Evolutionary conservation across 2,113 vertebrate species (phyloP).

Genomic region (Neolamprologus devosi): DNA sequence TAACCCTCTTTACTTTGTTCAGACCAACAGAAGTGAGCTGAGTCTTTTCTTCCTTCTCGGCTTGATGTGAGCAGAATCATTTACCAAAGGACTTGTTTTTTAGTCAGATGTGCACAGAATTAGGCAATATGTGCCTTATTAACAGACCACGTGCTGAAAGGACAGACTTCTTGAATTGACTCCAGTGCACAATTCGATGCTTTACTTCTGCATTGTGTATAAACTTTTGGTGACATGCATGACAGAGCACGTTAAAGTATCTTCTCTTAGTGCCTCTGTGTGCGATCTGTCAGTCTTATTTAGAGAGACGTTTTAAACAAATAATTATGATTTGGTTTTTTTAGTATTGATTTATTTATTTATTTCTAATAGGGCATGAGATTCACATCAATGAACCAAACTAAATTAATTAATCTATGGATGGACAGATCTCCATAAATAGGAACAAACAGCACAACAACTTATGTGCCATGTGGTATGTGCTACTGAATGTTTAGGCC

Average conservation of each 20-base stretch:
- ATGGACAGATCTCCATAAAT: background rate
- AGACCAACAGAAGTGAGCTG: background rate
- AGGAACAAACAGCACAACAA: background rate
- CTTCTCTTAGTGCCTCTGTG: background rate
- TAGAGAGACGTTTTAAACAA: background rate
- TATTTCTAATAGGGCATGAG: too few relatives aligned
- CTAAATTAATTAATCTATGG: background rate
- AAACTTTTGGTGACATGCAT: background rate
- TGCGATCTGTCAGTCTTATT: background rate
- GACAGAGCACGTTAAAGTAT: background rate
- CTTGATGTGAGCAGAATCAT: background rate
- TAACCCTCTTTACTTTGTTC: background rate
- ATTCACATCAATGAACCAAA: background rate
- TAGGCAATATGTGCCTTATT: background rate
- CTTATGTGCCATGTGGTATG: background rate
- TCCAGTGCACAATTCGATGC: fast-evolving
- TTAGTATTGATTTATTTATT: too few relatives aligned
- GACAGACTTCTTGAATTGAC: fast-evolving
- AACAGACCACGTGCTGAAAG: background rate
- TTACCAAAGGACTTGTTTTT: fast-evolving
- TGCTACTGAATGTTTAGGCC: background rate
- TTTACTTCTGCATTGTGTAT: background rate
- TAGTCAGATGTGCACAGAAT: background rate
- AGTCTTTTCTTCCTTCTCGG: background rate
- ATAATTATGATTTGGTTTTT: background rate